Conservation (phyloP, 2,888 invertebrate genomes). For the Zonitis immaculata region DNA sequence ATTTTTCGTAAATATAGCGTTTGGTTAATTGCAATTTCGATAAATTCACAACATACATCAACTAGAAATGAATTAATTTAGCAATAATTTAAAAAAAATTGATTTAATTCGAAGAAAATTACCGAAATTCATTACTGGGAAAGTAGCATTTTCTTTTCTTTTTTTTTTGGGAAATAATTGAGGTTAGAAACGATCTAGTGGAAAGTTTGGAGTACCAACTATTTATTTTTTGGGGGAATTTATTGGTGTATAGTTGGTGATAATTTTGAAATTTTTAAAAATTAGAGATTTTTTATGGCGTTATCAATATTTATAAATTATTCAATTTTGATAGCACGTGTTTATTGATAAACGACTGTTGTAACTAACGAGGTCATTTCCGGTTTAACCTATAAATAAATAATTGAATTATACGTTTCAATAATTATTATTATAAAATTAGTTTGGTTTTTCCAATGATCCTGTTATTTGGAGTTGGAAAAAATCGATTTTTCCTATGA, state of each 20-base stretch:
- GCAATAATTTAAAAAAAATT: neutral
- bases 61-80: slow-evolving; percentile 30
- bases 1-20: slow-evolving; percentile 58
- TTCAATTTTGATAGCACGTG: neutral
- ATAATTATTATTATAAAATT: neutral
- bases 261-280: neutral
- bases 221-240: neutral
- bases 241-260: neutral
- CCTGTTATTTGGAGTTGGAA: neutral
- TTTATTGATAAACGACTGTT: neutral
- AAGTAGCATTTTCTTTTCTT: neutral
- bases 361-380: slow-evolving; percentile 3
- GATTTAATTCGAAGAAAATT: neutral
- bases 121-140: neutral
- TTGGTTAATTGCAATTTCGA: slow-evolving; percentile 61
- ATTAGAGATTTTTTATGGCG: neutral
- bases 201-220: neutral
- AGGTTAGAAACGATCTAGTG: neutral
- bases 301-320: neutral
- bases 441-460: neutral
- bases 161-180: too few relatives aligned
- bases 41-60: slow-evolving; percentile 61
- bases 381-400: slow-evolving; percentile 2
- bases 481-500: neutral
- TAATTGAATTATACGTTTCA: neutral